Evolutionary conservation across 2,797 vertebrate species (phyloP).

Genomic region (Chloroceryle inda): DNA sequence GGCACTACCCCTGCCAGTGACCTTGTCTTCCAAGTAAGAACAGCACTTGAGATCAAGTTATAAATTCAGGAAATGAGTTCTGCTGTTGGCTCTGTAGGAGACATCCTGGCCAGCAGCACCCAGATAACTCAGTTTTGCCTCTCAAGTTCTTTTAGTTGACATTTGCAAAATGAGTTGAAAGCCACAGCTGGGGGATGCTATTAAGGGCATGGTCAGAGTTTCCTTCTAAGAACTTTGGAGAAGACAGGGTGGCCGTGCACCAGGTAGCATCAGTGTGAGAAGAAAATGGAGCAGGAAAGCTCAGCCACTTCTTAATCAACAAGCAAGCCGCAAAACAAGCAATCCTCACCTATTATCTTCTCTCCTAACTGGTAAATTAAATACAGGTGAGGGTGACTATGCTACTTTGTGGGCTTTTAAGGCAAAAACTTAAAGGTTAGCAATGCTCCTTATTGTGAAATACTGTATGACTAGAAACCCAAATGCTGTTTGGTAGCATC

Average conservation of each 20-base stretch:
- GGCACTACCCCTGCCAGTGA: background rate
- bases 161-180: background rate
- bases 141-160: background rate
- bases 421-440: background rate
- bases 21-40: background rate
- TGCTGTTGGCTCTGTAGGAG: background rate
- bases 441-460: rapidly evolving
- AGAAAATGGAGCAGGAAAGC: background rate
- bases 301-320: background rate
- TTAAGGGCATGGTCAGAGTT: background rate
- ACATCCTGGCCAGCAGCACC: background rate
- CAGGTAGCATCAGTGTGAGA: background rate
- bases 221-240: background rate
- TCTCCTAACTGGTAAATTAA: background rate
- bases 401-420: background rate
- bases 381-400: background rate
- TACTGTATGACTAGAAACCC: rapidly evolving
- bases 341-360: background rate
- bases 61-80: background rate
- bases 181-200: background rate
- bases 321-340: background rate
- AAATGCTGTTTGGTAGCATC: rapidly evolving
- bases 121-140: background rate
- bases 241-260: background rate
- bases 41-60: background rate